Conservation (phyloP, 2,888 invertebrate genomes). For the Subacronicta megacephala region DNA sequence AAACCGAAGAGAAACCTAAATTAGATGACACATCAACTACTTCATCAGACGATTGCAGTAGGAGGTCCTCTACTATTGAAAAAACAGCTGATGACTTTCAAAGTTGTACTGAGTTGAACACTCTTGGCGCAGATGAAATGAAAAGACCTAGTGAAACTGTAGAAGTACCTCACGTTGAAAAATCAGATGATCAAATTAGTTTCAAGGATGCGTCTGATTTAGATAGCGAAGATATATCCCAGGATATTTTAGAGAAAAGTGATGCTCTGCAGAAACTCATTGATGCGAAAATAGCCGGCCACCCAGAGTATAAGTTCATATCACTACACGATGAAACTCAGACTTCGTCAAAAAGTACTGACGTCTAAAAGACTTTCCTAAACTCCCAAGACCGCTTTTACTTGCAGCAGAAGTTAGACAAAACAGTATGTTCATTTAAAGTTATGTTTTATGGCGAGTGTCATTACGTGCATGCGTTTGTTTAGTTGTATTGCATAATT, state of each 20-base stretch:
- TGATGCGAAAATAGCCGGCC: constrained; percentile 81
- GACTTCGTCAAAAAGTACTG: constrained; percentile 82
- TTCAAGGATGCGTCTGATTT: constrained; percentile 69
- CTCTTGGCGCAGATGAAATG: constrained; percentile 28
- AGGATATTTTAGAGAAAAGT: constrained; percentile 80
- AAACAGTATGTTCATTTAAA: constrained; percentile 83
- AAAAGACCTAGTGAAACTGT: constrained; percentile 33
- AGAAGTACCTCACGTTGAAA: constrained; percentile 45
- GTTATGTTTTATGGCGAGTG: constrained; percentile 70
- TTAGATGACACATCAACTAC: constrained; percentile 70
- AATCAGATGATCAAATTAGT: constrained; percentile 61
- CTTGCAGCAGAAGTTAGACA: constrained; percentile 63
- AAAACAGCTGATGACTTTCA: constrained; percentile 70
- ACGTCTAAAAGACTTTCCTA: constrained; percentile 74
- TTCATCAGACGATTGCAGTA: constrained; percentile 73
- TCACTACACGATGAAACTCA: constrained; percentile 76
- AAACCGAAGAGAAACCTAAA: constrained; percentile 77
- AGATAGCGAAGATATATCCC: constrained; percentile 67
- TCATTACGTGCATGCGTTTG: constrained; percentile 57
- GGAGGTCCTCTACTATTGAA: constrained; percentile 76
- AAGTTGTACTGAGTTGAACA: constrained; percentile 69
- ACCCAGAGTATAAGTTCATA: constrained; percentile 83
- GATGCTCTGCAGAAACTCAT: constrained; percentile 81
- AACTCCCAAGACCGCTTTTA: constrained; percentile 64
- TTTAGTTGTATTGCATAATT: constrained; percentile 19